Evolutionary conservation across 2,888 invertebrate species (phyloP).

Genomic region (Eubasilissa splendida): DNA sequence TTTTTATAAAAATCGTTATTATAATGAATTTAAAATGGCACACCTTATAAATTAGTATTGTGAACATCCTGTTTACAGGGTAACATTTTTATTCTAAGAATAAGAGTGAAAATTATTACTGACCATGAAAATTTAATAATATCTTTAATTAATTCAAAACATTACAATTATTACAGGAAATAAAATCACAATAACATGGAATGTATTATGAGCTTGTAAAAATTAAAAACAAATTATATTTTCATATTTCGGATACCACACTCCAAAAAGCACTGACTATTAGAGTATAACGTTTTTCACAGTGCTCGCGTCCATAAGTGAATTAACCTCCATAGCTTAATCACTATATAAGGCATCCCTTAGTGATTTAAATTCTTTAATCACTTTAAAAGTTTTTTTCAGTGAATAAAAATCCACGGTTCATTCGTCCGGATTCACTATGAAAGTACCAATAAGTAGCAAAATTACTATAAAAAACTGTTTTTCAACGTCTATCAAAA

Average conservation of each 20-base stretch:
- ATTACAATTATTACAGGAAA: no score
- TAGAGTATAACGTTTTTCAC: not conserved
- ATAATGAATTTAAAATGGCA: not conserved
- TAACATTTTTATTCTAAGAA: conserved; percentile 2
- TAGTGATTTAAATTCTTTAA: no score
- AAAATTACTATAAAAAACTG: no score
- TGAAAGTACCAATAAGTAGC: no score
- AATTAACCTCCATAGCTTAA: no score
- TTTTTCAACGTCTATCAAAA: no score
- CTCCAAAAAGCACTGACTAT: conserved; percentile 14
- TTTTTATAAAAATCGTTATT: not conserved
- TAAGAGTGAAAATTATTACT: not conserved
- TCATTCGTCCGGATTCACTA: no score
- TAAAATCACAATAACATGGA: not conserved
- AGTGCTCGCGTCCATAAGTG: not conserved
- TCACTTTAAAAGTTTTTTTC: no score
- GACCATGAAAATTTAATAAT: conserved; percentile 9
- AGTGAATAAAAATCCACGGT: no score
- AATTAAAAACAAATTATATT: conserved; percentile 19
- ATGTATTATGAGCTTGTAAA: conserved; percentile 25
- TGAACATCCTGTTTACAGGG: not conserved
- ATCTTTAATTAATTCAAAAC: not conserved
- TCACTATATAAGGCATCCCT: no score
- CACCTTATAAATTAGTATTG: not conserved
- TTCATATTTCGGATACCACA: conserved; percentile 23